Conservation (phyloP, 2,797 vertebrate species). For the Manis javanica region DNA sequence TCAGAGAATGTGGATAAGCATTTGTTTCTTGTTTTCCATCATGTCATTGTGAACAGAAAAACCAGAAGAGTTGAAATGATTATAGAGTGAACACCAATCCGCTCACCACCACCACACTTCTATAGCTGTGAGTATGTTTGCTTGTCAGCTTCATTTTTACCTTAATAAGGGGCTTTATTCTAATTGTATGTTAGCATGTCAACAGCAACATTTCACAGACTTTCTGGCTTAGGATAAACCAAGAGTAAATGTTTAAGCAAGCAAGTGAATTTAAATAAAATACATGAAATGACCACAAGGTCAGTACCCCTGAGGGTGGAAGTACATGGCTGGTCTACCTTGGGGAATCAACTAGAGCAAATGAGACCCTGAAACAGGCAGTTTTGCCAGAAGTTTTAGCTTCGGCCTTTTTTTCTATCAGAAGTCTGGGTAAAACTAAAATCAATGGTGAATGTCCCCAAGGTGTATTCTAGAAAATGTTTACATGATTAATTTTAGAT, state of each 20-base stretch:
- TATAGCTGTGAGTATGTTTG: rapidly evolving
- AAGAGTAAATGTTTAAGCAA: background rate
- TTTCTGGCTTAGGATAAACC: background rate
- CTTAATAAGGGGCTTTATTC: background rate
- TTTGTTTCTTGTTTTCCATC: background rate
- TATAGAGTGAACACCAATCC: rapidly evolving
- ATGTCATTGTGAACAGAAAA: background rate
- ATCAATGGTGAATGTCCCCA: background rate
- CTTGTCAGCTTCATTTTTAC: background rate
- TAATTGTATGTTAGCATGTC: background rate
- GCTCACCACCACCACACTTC: background rate
- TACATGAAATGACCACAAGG: too few species aligned
- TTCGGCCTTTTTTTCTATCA: background rate
- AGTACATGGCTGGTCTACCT: too few species aligned
- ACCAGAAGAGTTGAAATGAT: background rate
- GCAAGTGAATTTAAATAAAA: background rate
- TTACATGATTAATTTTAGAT: too few species aligned
- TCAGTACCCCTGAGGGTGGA: too few species aligned
- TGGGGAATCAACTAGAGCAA: background rate
- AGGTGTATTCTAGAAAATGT: background rate
- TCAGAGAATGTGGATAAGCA: background rate
- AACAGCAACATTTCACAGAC: background rate
- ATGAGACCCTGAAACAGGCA: background rate
- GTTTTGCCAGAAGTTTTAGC: background rate
- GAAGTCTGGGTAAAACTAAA: background rate